Percentiles rank a stretch among this genome's conserved stretches.
Evolutionary conservation across 1,140 invertebrate species (phyloP).

Genomic region (Magallana gigas): DNA sequence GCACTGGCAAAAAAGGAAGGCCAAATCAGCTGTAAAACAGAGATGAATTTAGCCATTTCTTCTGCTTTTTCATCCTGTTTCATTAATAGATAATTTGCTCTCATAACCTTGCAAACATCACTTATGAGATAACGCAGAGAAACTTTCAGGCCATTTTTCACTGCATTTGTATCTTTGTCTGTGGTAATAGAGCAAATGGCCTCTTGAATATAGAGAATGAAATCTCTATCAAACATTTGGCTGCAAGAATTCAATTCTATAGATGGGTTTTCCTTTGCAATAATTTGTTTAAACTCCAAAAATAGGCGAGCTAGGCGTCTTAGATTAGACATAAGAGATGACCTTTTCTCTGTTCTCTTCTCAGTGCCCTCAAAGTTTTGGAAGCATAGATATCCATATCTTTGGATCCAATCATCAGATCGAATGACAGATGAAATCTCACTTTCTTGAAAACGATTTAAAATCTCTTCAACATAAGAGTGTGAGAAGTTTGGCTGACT

Average conservation of each 20-base stretch:
- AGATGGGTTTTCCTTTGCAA: too few relatives aligned
- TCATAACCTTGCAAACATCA: too few relatives aligned
- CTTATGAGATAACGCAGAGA: too few relatives aligned
- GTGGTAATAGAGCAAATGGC: background rate
- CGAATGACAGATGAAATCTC: slow-evolving; percentile 3
- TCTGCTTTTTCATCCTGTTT: too few relatives aligned
- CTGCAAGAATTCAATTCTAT: too few relatives aligned
- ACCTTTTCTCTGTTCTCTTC: background rate
- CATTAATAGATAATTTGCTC: too few relatives aligned
- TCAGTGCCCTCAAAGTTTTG: slow-evolving; percentile 35
- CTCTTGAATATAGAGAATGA: background rate
- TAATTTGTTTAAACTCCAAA: too few relatives aligned
- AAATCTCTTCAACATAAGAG: background rate
- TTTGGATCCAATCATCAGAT: slow-evolving; percentile 33
- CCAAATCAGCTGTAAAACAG: too few relatives aligned
- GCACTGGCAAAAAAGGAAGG: too few relatives aligned
- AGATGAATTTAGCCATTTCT: too few relatives aligned
- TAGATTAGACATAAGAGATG: too few relatives aligned
- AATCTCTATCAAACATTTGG: slow-evolving; percentile 28
- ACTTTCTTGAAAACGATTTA: slow-evolving; percentile 16
- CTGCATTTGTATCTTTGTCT: background rate
- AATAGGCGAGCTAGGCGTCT: too few relatives aligned
- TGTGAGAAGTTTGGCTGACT: background rate
- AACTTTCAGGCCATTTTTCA: background rate
- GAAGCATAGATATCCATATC: slow-evolving; percentile 21